Evolutionary conservation across 2,888 invertebrate species (phyloP).

Genomic region (Ferrisia virgata): DNA sequence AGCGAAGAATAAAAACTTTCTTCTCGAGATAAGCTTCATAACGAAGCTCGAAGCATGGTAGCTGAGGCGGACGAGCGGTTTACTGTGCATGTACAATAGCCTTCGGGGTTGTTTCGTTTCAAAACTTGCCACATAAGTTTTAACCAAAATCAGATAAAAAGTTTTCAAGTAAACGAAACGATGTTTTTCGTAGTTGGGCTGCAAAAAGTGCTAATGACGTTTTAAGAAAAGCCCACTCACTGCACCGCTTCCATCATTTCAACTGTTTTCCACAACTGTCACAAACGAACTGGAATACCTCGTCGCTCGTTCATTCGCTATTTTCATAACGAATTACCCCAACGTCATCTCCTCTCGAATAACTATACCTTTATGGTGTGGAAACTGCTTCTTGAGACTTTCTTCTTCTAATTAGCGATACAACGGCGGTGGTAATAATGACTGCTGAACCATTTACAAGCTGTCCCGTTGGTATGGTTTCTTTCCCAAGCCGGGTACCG

Average conservation of each 20-base stretch:
- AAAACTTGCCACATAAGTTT: slow-evolving; percentile 1
- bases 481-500: neutral
- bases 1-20: neutral
- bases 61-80: no score
- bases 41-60: no score
- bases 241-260: no score
- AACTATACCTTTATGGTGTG: neutral
- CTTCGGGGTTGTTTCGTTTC: neutral
- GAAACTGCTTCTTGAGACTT: neutral
- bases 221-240: neutral
- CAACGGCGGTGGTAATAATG: neutral
- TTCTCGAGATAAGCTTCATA: neutral
- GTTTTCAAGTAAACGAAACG: neutral
- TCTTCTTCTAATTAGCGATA: neutral
- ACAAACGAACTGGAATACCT: neutral
- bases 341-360: no score
- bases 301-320: no score
- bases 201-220: slow-evolving; percentile 14
- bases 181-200: neutral
- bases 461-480: neutral
- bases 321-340: slow-evolving; percentile 5
- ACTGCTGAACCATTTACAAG: neutral
- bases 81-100: neutral
- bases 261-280: neutral
- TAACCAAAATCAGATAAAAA: neutral